A percentile compares a stretch with the other conserved stretches of the same genome.
Conservation (phyloP, 2,113 vertebrate species). For the Ptilonorhynchus violaceus region DNA sequence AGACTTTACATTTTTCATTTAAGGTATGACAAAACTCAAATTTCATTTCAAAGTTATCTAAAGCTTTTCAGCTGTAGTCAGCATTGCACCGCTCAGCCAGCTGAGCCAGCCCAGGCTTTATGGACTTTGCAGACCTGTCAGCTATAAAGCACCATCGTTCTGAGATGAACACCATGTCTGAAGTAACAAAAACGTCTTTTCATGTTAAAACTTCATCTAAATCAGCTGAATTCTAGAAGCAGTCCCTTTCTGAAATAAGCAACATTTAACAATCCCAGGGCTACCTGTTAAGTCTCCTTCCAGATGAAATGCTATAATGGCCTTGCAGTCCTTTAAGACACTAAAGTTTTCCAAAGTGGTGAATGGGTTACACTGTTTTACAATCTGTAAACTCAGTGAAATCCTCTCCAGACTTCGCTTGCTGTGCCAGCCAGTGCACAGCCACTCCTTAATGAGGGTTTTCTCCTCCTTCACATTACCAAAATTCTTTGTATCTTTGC, state of each 20-base stretch:
- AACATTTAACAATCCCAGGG: neutral
- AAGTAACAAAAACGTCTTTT: neutral
- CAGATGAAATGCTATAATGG: neutral
- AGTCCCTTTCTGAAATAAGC: neutral
- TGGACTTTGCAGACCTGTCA: neutral
- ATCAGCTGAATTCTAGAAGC: neutral
- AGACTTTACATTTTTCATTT: neutral
- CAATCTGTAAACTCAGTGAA: neutral
- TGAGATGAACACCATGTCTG: neutral
- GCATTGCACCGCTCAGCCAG: neutral
- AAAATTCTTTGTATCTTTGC: conserved; percentile 11
- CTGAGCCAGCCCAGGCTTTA: neutral
- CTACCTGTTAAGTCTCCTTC: neutral
- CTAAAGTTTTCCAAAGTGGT: neutral
- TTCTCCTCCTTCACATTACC: neutral
- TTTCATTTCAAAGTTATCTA: neutral
- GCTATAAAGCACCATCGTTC: neutral
- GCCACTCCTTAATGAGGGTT: neutral
- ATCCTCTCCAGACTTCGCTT: neutral
- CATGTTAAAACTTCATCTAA: neutral
- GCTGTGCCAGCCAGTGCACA: neutral
- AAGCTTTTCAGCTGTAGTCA: neutral
- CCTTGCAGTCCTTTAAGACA: neutral
- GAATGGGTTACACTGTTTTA: neutral
- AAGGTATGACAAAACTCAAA: neutral